Percentiles rank a stretch among this genome's conserved stretches.
phyloP scores from a whole-genome alignment of 2,888 invertebrate species.

The Pachycephus smyrnensis region DNA sequence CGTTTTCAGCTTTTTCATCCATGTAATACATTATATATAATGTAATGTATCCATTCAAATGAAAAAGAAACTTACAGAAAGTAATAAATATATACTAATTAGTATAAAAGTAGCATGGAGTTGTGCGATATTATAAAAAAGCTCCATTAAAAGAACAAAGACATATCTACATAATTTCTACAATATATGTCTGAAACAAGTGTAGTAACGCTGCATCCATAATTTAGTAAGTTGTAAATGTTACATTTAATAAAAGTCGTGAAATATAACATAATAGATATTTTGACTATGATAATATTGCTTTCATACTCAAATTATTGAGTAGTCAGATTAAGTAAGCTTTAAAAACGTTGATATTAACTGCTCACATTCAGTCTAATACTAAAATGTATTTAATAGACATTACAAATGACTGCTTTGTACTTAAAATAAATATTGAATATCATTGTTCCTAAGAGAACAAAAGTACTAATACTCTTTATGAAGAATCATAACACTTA shows the following conservation, averaged over 20 bases:
- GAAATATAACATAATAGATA: neutral
- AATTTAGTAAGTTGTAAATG: neutral
- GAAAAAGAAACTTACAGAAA: neutral
- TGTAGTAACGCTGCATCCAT: neutral
- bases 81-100: constrained; percentile 5
- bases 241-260: neutral
- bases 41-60: neutral
- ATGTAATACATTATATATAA: neutral
- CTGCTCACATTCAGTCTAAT: neutral
- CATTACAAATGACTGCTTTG: neutral
- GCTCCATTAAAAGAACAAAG: neutral
- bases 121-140: neutral
- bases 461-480: neutral
- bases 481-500: neutral
- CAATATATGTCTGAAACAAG: too few species aligned
- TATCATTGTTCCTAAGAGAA: neutral
- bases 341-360: neutral
- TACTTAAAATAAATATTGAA: neutral
- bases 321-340: too few species aligned
- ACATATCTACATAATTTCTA: neutral
- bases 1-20: neutral
- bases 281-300: too few species aligned
- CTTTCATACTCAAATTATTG: too few species aligned
- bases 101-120: neutral
- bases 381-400: neutral